Evolutionary conservation across 2,888 invertebrate species (phyloP).

Genomic region (Lumbricus terrestris): DNA sequence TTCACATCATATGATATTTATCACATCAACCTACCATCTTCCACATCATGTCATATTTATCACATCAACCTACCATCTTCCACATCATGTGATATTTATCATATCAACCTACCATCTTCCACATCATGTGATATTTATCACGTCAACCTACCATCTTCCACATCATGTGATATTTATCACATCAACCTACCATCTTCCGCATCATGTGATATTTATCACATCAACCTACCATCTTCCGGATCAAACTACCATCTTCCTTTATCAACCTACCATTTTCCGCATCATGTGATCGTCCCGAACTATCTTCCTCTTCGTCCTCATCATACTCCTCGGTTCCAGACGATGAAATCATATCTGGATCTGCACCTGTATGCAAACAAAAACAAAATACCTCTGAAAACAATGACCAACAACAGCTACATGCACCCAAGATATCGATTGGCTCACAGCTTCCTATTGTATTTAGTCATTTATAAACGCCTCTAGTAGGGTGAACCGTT

Average conservation of each 20-base stretch:
- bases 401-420: neutral
- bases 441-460: too few relatives aligned
- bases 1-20: too few relatives aligned
- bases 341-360: slow-evolving; percentile 40
- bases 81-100: neutral
- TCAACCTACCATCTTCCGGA: neutral
- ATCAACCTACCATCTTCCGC: neutral
- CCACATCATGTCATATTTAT: too few relatives aligned
- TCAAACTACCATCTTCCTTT: too few relatives aligned
- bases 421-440: neutral
- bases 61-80: neutral
- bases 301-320: neutral
- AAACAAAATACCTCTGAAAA: neutral
- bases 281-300: neutral
- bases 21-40: neutral
- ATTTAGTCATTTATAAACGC: too few relatives aligned
- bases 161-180: too few relatives aligned
- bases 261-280: neutral
- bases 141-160: neutral
- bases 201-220: too few relatives aligned
- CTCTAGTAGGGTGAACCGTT: too few relatives aligned
- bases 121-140: neutral
- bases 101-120: neutral
- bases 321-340: slow-evolving; percentile 41
- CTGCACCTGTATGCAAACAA: slow-evolving; percentile 34